A percentile compares a stretch with the other conserved stretches of the same genome.
phyloP scores from a whole-genome alignment of 2,888 invertebrate species.

The Heteropelma amictum region DNA sequence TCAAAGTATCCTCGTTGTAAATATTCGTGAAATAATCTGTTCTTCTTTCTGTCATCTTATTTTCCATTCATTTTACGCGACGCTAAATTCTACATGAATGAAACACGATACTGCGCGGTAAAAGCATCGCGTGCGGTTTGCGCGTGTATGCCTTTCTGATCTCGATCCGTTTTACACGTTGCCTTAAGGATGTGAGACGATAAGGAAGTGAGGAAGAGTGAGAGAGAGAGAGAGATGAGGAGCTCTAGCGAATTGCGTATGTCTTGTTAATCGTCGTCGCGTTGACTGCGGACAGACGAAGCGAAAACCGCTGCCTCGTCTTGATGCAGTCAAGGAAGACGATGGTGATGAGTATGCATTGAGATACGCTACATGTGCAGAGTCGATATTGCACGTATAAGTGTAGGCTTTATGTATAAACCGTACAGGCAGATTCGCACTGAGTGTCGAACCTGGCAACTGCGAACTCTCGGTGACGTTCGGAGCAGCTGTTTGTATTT shows the following conservation, averaged over 20 bases:
- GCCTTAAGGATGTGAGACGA: neutral
- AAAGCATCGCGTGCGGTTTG: neutral
- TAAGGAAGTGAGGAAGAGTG: neutral
- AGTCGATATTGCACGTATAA: constrained; percentile 13
- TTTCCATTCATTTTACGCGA: neutral
- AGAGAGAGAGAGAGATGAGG: neutral
- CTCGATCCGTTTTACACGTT: neutral
- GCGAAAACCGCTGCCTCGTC: constrained; percentile 35
- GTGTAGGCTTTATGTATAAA: too few relatives aligned
- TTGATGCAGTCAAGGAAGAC: constrained; percentile 48
- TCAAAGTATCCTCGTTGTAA: too few relatives aligned
- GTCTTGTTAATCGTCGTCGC: constrained; percentile 27
- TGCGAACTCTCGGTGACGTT: too few relatives aligned
- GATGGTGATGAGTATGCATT: constrained; percentile 48
- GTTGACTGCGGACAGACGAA: constrained; percentile 6
- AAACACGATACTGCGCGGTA: constrained; percentile 3
- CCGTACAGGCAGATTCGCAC: too few relatives aligned
- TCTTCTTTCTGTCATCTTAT: neutral
- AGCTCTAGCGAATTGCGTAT: constrained; percentile 14
- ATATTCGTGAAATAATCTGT: too few relatives aligned
- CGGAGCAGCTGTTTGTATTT: too few relatives aligned
- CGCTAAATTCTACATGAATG: constrained; percentile 11
- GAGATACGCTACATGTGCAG: constrained; percentile 38
- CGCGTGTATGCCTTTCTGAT: constrained; percentile 15
- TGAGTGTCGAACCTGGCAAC: too few relatives aligned